A percentile compares a stretch with the other conserved stretches of the same genome.
phyloP scores from a whole-genome alignment of 2,797 vertebrate species.

The Enteromius unitaeniatus region DNA sequence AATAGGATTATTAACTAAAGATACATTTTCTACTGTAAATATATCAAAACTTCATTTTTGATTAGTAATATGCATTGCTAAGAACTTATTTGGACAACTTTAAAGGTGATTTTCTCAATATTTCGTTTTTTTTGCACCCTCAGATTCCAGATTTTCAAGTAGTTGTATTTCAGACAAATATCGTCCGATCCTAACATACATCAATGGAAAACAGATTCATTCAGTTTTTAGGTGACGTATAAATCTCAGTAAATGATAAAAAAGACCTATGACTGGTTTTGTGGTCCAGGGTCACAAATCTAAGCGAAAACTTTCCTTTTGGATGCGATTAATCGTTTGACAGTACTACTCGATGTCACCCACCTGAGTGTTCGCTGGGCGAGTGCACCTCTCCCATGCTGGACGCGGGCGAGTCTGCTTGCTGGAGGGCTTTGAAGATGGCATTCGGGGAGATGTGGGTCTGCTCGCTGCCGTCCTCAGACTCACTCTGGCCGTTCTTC shows the following conservation, averaged over 20 bases:
- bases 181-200: background rate
- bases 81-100: background rate
- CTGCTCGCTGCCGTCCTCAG: conserved; percentile 89
- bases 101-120: background rate
- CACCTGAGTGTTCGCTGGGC: conserved; percentile 92
- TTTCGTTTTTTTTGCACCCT: background rate
- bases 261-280: background rate
- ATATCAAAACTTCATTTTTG: background rate
- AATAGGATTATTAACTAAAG: background rate
- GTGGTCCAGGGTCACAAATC: background rate
- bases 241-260: too few relatives aligned
- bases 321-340: background rate
- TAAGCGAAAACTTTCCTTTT: background rate
- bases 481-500: conserved; percentile 91
- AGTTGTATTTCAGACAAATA: background rate
- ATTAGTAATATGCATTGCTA: background rate
- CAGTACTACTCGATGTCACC: conserved; percentile 52
- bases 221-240: background rate
- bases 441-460: conserved; percentile 94
- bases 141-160: background rate
- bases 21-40: background rate
- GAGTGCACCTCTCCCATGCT: conserved; percentile 97
- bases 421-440: conserved; percentile 96
- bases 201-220: background rate
- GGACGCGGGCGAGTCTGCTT: conserved; percentile 92